Conservation (phyloP, 2,113 vertebrate species). For the Elephas maximus region DNA sequence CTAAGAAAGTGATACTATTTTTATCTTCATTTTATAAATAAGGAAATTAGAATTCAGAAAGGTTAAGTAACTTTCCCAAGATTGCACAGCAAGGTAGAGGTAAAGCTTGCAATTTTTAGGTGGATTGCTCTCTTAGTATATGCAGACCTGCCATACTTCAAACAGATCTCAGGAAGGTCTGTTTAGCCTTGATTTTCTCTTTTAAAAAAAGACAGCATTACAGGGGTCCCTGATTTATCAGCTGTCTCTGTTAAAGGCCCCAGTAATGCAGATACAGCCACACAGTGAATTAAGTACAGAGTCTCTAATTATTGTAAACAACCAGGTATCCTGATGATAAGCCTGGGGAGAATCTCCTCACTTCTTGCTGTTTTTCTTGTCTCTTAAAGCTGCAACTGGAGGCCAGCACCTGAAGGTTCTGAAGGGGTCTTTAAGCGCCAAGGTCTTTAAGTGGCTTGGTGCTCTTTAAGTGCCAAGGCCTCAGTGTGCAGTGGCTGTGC, state of each 20-base stretch:
- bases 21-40: neutral
- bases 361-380: neutral
- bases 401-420: neutral
- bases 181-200: neutral
- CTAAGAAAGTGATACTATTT: neutral
- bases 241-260: neutral
- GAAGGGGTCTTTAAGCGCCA: neutral
- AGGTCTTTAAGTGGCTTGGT: neutral
- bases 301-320: neutral
- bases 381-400: neutral
- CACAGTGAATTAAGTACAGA: neutral
- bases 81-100: neutral
- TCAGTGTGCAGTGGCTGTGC: accelerated
- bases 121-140: neutral
- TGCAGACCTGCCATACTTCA: neutral
- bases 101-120: neutral
- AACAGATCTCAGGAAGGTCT: neutral
- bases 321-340: neutral
- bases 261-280: neutral
- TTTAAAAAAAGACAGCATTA: neutral
- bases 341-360: no score
- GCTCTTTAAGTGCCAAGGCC: neutral
- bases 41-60: neutral
- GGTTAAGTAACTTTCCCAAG: neutral
- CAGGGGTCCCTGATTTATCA: neutral